phyloP scores from a whole-genome alignment of 2,113 vertebrate species.

The Piprites chloris region DNA sequence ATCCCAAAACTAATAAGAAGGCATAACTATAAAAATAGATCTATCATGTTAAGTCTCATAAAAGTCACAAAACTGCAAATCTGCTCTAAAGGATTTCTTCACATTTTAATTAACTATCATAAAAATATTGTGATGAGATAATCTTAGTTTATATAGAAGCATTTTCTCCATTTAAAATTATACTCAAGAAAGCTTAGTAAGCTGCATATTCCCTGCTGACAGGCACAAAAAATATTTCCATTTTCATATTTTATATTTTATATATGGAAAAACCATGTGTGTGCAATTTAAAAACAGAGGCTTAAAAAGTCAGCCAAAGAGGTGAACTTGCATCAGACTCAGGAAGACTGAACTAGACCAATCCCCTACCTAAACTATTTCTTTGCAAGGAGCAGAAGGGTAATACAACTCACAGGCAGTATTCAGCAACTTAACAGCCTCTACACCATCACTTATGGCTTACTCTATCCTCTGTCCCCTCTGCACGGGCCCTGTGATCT shows the following conservation, averaged over 20 bases:
- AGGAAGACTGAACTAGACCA: neutral
- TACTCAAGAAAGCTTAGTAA: constrained; percentile 49
- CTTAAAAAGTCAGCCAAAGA: neutral
- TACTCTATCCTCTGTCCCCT: accelerated
- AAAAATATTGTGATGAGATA: constrained; percentile 67
- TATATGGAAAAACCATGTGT: neutral
- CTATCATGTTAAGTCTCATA: constrained; percentile 49
- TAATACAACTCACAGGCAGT: neutral
- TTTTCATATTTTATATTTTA: neutral
- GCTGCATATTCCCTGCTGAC: constrained; percentile 47
- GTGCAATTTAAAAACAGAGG: neutral
- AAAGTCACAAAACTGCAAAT: constrained; percentile 62
- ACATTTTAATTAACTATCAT: constrained; percentile 69
- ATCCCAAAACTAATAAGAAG: constrained; percentile 51
- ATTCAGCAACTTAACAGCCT: neutral
- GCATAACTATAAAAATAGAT: constrained; percentile 58
- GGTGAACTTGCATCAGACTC: neutral
- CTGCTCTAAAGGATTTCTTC: constrained; percentile 58
- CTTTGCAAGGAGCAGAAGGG: neutral
- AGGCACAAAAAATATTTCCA: neutral
- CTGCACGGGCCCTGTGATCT: neutral
- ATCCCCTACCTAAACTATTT: neutral
- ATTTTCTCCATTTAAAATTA: constrained; percentile 55
- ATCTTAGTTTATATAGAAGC: constrained; percentile 42
- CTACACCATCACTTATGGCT: accelerated